Evolutionary conservation across 2,113 vertebrate species (phyloP).

Genomic region (Chaetorhynchus papuensis): DNA sequence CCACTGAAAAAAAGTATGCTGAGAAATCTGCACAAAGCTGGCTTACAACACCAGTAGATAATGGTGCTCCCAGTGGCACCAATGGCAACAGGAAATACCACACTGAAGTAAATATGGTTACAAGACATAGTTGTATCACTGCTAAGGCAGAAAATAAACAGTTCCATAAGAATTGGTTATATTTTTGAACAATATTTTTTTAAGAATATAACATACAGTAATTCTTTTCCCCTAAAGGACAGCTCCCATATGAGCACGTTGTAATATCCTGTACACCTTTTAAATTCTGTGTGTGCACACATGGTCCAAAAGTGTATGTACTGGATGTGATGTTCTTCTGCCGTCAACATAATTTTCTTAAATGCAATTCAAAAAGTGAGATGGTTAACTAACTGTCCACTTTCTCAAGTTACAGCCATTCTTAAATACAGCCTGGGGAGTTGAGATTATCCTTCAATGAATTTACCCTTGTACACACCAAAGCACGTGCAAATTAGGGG

Average conservation of each 20-base stretch:
- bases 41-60: not conserved
- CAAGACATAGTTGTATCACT: not conserved
- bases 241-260: not conserved
- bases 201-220: not conserved
- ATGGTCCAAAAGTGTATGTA: not conserved
- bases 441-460: not conserved
- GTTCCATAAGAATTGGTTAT: not conserved
- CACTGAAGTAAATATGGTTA: not conserved
- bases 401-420: not conserved
- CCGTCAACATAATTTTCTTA: not conserved
- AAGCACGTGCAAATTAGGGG: not conserved
- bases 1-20: not conserved
- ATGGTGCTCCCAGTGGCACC: not conserved
- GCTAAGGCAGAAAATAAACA: not conserved
- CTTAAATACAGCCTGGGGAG: not conserved
- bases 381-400: not conserved
- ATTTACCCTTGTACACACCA: not conserved
- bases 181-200: not conserved
- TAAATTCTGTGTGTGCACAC: not conserved
- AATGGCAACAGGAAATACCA: not conserved
- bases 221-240: not conserved
- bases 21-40: not conserved
- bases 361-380: not conserved
- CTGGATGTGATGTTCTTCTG: not conserved
- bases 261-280: not conserved